Evolutionary conservation across 2,797 vertebrate genomes (phyloP), one percentile per base, ranked within the genome.

Genomic region (Hyperoplus immaculatus): DNA sequence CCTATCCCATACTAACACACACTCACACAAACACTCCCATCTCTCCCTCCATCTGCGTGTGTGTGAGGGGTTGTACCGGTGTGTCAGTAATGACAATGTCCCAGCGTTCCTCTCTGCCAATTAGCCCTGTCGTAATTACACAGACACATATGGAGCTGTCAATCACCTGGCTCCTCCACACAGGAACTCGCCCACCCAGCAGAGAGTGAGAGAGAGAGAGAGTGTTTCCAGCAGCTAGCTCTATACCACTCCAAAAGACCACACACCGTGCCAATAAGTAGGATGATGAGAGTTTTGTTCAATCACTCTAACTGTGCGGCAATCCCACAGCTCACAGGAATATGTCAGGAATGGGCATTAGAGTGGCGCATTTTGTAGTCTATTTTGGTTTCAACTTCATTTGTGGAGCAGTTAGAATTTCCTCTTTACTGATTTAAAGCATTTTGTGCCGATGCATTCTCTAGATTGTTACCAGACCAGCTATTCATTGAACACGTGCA

Each of bases 61-160:
- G 89, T 86, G 89, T 81, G 85, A 90, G 88, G 88, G 91, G 87
- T 85, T 88, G 87, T 92, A 87, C 90, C 90, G 90, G 92, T 91
- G 91, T 85, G 90, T 94, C 92, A 87, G 88, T 95, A 95, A 95
- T 95, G 93, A 95, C 93, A 95, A 92, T 91, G 91, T 94, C 93
- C 92, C 90, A 87, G 91, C 89, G 91, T 94, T 94, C 93, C 92
- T 93, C 90, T 92, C 91, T 92, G 93, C 92, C 94, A 96, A 95
- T 95, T 95, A 95, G 93, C 89, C 82, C 74, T 69, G 81, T 88
- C 87, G 68, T 95, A 95, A 96, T 95, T 95, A 95, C 94, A 94
- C 91, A 93, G 93, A 91, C 93, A 92, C 94, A 94, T 92, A 94
- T 93, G 94, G 94, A 94, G 94, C 92, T 93, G 95, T 93, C 95